These are phyloP conservation scores for Ginglymostoma cirratum DNA, from an alignment of 2,113 vertebrate genomes.

Conservation along the genomic window DNA sequence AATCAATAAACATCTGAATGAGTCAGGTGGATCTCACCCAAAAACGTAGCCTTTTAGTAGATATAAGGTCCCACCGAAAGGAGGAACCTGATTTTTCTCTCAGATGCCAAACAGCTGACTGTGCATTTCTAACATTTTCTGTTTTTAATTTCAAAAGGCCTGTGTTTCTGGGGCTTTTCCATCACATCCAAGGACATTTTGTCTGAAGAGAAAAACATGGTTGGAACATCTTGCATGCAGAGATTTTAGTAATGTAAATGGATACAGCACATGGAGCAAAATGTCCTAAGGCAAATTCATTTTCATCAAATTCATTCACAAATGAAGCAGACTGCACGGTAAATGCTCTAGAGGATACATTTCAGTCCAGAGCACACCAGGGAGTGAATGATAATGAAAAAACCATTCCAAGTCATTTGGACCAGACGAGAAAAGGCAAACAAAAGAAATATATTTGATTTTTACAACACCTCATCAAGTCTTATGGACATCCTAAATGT, in stretches of 20 bases:
- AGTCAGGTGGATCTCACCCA: background rate
- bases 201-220: background rate
- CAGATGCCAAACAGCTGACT: background rate
- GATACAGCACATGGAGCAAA: slow-evolving; percentile 11
- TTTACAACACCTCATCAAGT: background rate
- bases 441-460: background rate
- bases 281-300: slow-evolving; percentile 4
- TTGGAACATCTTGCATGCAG: slow-evolving; percentile 19
- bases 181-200: slow-evolving; percentile 11
- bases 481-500: background rate
- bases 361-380: background rate
- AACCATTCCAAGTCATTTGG: background rate
- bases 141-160: slow-evolving; percentile 9
- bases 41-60: background rate
- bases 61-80: background rate
- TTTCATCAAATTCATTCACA: slow-evolving; percentile 5
- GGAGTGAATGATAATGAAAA: slow-evolving; percentile 1
- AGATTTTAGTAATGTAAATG: slow-evolving; percentile 19
- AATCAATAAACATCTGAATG: background rate
- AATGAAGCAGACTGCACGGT: background rate
- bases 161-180: background rate
- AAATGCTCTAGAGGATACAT: background rate
- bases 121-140: background rate
- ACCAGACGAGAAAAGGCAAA: background rate
- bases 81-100: background rate